Evolutionary conservation across 2,797 vertebrate species (phyloP), one percentile per base, ranked within the genome.

Genomic region (Argya squamiceps): DNA sequence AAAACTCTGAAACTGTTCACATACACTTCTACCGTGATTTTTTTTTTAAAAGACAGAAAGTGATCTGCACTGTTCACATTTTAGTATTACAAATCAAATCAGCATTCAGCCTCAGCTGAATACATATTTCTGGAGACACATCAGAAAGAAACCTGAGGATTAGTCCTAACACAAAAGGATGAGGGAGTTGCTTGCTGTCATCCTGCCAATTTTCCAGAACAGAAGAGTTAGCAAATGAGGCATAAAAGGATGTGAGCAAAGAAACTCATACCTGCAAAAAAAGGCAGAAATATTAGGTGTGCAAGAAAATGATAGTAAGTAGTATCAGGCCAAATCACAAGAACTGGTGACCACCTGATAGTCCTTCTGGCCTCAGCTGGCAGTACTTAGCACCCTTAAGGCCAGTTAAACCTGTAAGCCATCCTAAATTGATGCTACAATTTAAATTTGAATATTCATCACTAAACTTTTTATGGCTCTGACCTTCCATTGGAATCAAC

Each of bases 131-230:
- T 90, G 84, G 77, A 96, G 84, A 94, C 64, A 58, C n/a, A 94
- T 80, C 85, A 95, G 86, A 92, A 88, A 84, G 86, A 93, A 89
- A 83, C 62, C 87, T 32, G 46, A 94, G 84, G 93, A 95, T 93
- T 78, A 95, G 84, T 50, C 77, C 88, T 88, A 93, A 89, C 53
- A 95, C 92, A 96, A 95, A 96, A 92, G 73, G 60, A 87, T 88
- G 59, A 96, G 73, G 88, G 90, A 92, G 94, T 91, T 89, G 84
- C 67, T 88, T 82, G 78, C 83, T 96, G 84, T 95, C 89, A 81
- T 92, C n/a, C 85, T 94, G 94, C 91, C 91, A 95, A 1, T 89
- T 94, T 83, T 95, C 77, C 69, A 85, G 74, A 96, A 93, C 67
- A 88, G 91, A 90, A 91, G 83, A 94, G 86, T 70, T 93, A 91